phyloP scores from a whole-genome alignment of 2,113 vertebrate species.

The Phainopepla nitens region DNA sequence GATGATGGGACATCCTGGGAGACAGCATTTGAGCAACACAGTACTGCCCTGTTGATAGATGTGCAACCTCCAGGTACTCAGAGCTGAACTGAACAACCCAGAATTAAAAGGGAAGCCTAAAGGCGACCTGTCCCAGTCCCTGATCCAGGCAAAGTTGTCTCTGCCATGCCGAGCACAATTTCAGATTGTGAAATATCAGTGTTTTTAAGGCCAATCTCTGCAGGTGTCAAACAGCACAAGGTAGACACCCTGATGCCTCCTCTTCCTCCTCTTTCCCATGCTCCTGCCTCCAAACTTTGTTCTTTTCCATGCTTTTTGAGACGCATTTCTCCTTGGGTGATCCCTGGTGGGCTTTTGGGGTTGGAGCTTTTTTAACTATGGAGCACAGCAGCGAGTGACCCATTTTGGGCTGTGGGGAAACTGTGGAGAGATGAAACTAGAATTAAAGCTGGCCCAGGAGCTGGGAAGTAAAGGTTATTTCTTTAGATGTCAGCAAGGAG shows the following conservation, averaged over 20 bases:
- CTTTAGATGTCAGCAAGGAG: conserved; percentile 20
- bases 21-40: rapidly evolving
- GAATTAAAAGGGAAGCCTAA: neutral
- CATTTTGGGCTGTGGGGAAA: neutral
- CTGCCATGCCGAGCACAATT: neutral
- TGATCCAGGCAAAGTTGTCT: neutral
- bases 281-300: neutral
- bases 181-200: neutral
- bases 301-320: neutral
- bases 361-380: neutral
- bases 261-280: neutral
- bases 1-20: neutral
- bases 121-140: neutral
- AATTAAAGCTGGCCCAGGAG: neutral
- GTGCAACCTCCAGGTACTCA: neutral
- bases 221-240: neutral
- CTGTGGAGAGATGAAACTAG: neutral
- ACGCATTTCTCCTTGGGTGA: neutral
- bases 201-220: neutral
- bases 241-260: neutral
- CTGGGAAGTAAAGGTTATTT: neutral
- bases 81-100: neutral
- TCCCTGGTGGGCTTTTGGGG: neutral
- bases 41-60: too few species aligned
- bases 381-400: neutral